A percentile compares a stretch with the other conserved stretches of the same genome.
These are phyloP conservation scores for Tenthredo livida DNA, from an alignment of 2,888 invertebrate genomes.

Conservation along the genomic window DNA sequence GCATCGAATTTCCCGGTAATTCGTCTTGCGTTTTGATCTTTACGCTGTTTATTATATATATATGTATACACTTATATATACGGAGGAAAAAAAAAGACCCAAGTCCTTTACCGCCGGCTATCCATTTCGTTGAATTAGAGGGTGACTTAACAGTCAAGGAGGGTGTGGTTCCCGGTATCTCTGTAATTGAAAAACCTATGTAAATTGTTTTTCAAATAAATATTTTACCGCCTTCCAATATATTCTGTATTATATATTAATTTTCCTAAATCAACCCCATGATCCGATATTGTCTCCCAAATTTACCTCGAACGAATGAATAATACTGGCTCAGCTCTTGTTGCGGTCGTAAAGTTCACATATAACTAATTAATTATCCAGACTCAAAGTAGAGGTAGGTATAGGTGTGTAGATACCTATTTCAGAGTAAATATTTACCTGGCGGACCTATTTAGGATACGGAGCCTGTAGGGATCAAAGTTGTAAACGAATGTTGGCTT, in stretches of 20 bases:
- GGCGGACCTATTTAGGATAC: background rate
- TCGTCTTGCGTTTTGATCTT: background rate
- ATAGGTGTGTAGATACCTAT: background rate
- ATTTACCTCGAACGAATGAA: background rate
- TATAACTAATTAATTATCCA: background rate
- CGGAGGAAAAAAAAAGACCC: background rate
- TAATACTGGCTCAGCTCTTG: background rate
- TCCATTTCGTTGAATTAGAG: background rate
- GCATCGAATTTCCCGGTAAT: slow-evolving; percentile 11
- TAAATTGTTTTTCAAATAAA: background rate
- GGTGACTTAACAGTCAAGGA: background rate
- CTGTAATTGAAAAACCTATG: background rate
- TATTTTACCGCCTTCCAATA: background rate
- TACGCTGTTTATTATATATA: background rate
- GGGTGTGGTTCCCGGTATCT: background rate
- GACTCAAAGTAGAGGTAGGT: background rate
- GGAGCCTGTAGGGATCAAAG: background rate
- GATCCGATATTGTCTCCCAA: background rate
- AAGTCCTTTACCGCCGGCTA: background rate
- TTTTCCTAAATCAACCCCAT: background rate
- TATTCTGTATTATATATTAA: background rate
- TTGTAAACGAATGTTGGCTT: background rate
- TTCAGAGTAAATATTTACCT: slow-evolving; percentile 8
- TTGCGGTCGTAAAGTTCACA: background rate
- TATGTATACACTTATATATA: no score